Evolutionary conservation across 2,797 vertebrate genomes (phyloP).

Genomic region (Fistularia commersonii): DNA sequence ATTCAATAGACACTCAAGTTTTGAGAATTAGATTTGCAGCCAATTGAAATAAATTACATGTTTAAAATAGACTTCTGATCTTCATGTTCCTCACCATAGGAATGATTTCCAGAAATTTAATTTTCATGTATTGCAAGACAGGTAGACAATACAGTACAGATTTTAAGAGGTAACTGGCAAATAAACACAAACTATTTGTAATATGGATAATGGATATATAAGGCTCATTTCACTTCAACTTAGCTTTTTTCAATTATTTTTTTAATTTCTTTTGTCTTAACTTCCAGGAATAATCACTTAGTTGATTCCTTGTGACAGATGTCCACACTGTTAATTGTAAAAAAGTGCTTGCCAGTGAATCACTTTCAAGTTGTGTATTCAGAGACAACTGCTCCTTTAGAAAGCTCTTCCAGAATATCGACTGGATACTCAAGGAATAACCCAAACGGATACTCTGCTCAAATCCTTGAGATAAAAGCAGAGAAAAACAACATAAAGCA

Average conservation of each 20-base stretch:
- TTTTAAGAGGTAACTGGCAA: background rate
- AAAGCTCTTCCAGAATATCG: conserved; percentile 34
- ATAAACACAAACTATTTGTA: background rate
- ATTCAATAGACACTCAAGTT: no score
- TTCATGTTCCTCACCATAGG: no score
- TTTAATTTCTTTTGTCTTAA: no score
- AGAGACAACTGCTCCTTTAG: conserved; percentile 50
- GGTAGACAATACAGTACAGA: background rate
- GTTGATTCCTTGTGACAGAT: conserved; percentile 18
- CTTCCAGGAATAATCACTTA: background rate
- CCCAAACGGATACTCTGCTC: conserved; percentile 10
- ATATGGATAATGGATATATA: no score
- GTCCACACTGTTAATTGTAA: conserved; percentile 40
- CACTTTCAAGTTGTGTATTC: conserved; percentile 38
- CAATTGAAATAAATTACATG: no score
- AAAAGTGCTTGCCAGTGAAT: conserved; percentile 48
- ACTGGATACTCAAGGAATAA: conserved; percentile 13
- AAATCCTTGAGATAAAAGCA: conserved; percentile 7
- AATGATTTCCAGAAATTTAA: background rate
- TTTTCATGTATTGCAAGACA: no score
- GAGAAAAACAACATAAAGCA: conserved; percentile 5
- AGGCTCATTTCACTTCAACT: no score
- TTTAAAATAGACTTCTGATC: no score
- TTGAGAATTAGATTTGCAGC: no score
- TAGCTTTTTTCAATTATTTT: no score